These are phyloP conservation scores for Mobula hypostoma DNA, from an alignment of 2,113 vertebrate genomes.

Conservation along the genomic window DNA sequence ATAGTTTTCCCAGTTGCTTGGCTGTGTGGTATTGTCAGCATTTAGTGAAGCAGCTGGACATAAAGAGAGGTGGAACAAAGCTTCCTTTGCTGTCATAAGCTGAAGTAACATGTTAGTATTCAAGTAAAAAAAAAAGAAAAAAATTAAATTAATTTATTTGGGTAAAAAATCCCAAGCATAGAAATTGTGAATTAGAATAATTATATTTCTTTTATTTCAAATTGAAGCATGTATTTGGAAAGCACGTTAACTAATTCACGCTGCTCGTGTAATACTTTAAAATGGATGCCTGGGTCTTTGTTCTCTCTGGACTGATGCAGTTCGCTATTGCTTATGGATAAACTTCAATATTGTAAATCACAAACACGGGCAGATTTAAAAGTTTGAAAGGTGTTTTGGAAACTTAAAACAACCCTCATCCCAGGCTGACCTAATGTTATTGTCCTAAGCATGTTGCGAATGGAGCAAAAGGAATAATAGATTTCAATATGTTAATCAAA, in stretches of 20 bases:
- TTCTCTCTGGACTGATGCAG: background rate
- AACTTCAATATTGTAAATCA: background rate
- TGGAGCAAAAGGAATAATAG: background rate
- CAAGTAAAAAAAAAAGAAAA: background rate
- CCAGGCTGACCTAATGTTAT: background rate
- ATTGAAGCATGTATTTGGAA: constrained; percentile 19
- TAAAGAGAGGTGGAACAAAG: constrained; percentile 16
- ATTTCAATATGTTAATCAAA: constrained; percentile 5
- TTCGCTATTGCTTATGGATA: background rate
- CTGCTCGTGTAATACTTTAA: constrained; percentile 14
- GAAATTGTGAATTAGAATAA: background rate
- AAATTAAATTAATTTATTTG: background rate
- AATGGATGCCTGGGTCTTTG: constrained; percentile 28
- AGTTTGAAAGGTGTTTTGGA: background rate
- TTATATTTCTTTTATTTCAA: constrained; percentile 1
- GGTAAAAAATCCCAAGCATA: background rate
- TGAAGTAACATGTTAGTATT: constrained; percentile 23
- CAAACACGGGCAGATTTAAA: background rate
- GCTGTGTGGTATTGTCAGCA: background rate
- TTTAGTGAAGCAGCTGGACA: constrained; percentile 6
- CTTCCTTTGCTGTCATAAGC: background rate
- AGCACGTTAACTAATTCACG: background rate
- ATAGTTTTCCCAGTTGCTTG: constrained; percentile 4
- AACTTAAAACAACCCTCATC: background rate
- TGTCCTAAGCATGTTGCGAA: background rate